These are phyloP conservation scores for Andrena dorsata DNA, from an alignment of 2,888 invertebrate genomes.

Conservation along the genomic window DNA sequence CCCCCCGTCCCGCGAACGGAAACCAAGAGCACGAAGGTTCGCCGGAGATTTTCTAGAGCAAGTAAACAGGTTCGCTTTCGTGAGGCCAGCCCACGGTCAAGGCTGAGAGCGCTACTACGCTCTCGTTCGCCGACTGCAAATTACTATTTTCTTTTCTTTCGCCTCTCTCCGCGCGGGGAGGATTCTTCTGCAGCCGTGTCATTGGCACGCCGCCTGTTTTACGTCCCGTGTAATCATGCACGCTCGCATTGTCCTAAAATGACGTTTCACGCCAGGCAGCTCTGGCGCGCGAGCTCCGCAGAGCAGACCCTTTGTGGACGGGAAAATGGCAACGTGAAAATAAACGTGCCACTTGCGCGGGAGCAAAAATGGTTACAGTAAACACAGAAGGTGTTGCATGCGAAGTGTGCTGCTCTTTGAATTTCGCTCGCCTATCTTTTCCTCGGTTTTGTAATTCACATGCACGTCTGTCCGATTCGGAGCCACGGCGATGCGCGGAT, in stretches of 20 bases:
- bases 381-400: not conserved
- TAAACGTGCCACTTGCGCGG: not conserved
- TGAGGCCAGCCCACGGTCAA: conserved; percentile 47
- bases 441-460: not conserved
- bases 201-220: conserved; percentile 32
- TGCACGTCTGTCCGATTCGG: not conserved
- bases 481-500: not conserved
- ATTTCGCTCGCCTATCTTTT: not conserved
- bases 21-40: conserved; percentile 35
- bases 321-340: conserved; percentile 4
- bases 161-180: not conserved
- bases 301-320: not conserved
- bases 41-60: conserved; percentile 48
- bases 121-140: conserved; percentile 35
- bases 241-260: conserved; percentile 36
- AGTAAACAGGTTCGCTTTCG: conserved; percentile 55
- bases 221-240: conserved; percentile 35
- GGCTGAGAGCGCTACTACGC: conserved; percentile 50
- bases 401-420: not conserved
- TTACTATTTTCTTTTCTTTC: conserved; percentile 36
- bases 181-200: conserved; percentile 27
- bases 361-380: not conserved
- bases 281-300: not conserved
- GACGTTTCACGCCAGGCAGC: conserved; percentile 30
- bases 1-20: conserved; percentile 36